These are phyloP conservation scores for Gymnothorax reevesii DNA, from an alignment of 2,797 vertebrate genomes.

Conservation along the genomic window DNA sequence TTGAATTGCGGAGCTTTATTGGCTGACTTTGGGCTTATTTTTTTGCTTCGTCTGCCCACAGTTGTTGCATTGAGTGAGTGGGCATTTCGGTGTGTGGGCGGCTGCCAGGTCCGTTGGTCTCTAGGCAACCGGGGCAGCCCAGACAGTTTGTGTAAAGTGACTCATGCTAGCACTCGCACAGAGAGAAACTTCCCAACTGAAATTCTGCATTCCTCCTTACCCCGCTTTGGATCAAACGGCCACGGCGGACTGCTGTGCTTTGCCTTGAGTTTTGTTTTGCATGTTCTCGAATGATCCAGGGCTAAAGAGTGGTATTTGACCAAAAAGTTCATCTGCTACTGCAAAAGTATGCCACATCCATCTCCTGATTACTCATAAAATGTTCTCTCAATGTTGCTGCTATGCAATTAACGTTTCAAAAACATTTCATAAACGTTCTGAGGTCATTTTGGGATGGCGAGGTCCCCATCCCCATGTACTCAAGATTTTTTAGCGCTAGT, in stretches of 20 bases:
- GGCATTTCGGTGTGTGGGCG: background rate
- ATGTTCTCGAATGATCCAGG: background rate
- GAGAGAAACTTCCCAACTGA: background rate
- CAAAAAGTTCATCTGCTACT: background rate
- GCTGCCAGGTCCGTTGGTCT: background rate
- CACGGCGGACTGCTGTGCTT: background rate
- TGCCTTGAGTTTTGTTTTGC: too few species aligned
- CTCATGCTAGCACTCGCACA: background rate
- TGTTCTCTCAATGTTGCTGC: too few species aligned
- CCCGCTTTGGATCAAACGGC: too few species aligned
- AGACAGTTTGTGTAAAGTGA: background rate
- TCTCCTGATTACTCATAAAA: too few species aligned
- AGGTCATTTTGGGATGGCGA: too few species aligned
- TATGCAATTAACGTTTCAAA: too few species aligned
- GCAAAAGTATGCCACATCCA: too few species aligned
- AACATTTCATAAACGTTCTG: too few species aligned
- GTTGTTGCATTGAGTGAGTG: background rate
- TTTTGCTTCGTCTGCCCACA: background rate
- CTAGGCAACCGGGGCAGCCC: background rate
- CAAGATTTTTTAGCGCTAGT: too few species aligned
- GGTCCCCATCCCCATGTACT: too few species aligned
- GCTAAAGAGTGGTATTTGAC: background rate
- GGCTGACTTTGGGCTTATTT: background rate
- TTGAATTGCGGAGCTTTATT: background rate
- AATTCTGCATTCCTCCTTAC: background rate